Evolutionary conservation across 2,888 invertebrate species (phyloP), one percentile per base, ranked within the genome.

Genomic region (Drosophila anomelani): DNA sequence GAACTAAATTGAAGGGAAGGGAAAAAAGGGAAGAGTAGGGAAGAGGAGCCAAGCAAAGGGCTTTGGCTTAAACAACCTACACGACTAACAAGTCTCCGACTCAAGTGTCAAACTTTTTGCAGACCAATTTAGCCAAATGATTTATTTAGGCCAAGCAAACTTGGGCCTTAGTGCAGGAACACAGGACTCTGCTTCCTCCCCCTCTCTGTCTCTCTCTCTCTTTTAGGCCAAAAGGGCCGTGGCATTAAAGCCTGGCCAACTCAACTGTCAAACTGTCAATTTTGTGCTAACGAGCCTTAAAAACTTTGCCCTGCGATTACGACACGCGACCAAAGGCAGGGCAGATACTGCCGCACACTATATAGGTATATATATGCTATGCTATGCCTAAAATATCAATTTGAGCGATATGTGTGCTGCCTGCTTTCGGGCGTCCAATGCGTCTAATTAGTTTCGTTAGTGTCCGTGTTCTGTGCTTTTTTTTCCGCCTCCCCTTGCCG

Each of bases 231-330:
- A 81, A 75, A 81, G 49, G 82, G 85, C 83, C 82, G 67, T 82
- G 81, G 81, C 79, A 79, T 85, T 84, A 88, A 88, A 86, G 81
- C 81, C 84, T 85, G 88, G 85, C 85, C 80, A 89, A 89, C 88
- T 86, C 89, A 88, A 84, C 88, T 90, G 89, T 89, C 89, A 90
- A 89, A 90, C 86, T 89, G 89, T 89, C 89, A 89, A 90, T 89
- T 88, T 81, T 80, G 81, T 81, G 84, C 84, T 88, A 89, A 90
- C 78, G 86, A 90, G 90, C 89, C 79, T 85, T 89, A 85, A 83
- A 80, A 88, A 89, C 78, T 88, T 89, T 78, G 75, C 69, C 76
- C 71, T 67, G 70, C 74, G 71, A 81, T 76, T 78, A 69, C 66
- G 74, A 53, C 72, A 73, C 66, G 44, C 78, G 56, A 60, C 72